A percentile compares a stretch with the other conserved stretches of the same genome.
Conservation (phyloP, 2,113 vertebrate species). For the Probosciger aterrimus region DNA sequence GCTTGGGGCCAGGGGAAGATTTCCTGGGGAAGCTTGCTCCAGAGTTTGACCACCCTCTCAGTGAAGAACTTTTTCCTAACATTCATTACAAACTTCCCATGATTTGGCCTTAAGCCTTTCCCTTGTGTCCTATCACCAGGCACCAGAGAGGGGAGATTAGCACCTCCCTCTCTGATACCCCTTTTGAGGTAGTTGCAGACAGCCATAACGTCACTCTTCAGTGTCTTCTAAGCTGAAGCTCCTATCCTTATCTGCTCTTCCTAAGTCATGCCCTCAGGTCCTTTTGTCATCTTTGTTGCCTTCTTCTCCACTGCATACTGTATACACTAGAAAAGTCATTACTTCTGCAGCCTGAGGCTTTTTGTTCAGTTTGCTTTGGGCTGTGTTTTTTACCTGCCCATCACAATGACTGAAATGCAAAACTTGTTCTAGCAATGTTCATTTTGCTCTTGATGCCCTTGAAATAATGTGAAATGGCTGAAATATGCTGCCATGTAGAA, state of each 20-base stretch:
- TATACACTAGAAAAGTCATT: not conserved
- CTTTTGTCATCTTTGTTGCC: not conserved
- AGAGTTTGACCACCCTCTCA: not conserved
- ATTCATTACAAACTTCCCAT: not conserved
- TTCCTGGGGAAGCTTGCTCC: not conserved
- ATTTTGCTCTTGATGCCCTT: not conserved
- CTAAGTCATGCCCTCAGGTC: not conserved
- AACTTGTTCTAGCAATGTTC: not conserved
- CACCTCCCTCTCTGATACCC: not conserved
- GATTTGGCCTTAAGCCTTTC: not conserved
- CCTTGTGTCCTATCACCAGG: not conserved
- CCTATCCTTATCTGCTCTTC: not conserved
- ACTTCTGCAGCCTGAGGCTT: not conserved
- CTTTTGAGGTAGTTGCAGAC: not conserved
- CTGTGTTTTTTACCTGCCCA: not conserved
- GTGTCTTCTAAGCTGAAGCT: not conserved
- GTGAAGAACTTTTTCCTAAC: not conserved
- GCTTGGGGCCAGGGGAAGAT: rapidly evolving
- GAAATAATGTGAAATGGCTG: not conserved
- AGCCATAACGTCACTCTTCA: not conserved
- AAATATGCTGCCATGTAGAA: not conserved
- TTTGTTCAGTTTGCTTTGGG: not conserved
- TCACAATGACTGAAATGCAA: not conserved
- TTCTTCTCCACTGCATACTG: not conserved
- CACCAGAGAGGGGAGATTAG: not conserved